Conservation (phyloP, 2,797 vertebrate genomes). For the Alcedo quadribrachys region DNA sequence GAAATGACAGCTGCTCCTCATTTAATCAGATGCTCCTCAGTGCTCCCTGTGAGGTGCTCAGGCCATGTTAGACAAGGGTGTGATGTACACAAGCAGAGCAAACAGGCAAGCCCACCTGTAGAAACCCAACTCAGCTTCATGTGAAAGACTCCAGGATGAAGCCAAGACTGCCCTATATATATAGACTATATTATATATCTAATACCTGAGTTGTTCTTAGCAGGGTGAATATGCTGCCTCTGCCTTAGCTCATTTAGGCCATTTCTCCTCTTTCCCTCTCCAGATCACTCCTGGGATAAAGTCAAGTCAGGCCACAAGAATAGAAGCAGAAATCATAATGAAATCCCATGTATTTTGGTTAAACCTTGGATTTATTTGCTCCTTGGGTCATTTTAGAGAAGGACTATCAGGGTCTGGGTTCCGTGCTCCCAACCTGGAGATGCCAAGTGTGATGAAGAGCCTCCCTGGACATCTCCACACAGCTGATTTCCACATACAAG, state of each 20-base stretch:
- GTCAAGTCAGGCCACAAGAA: background rate
- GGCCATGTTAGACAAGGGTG: background rate
- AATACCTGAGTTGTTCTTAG: background rate
- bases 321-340: background rate
- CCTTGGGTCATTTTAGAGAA: background rate
- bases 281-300: background rate
- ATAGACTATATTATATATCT: no score
- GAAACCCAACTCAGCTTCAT: background rate
- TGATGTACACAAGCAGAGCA: background rate
- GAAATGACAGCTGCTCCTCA: background rate
- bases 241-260: background rate
- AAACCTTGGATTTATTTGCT: background rate
- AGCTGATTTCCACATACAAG: background rate
- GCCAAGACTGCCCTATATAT: background rate
- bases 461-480: no score
- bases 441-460: no score
- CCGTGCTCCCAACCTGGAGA: background rate
- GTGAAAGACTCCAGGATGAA: background rate
- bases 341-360: background rate
- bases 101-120: background rate
- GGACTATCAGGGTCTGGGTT: background rate
- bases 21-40: background rate
- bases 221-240: background rate
- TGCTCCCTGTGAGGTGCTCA: background rate
- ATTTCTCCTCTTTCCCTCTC: background rate